Evolutionary conservation across 2,888 invertebrate species (phyloP), one percentile per base, ranked within the genome.

Genomic region (Volucella inflata): DNA sequence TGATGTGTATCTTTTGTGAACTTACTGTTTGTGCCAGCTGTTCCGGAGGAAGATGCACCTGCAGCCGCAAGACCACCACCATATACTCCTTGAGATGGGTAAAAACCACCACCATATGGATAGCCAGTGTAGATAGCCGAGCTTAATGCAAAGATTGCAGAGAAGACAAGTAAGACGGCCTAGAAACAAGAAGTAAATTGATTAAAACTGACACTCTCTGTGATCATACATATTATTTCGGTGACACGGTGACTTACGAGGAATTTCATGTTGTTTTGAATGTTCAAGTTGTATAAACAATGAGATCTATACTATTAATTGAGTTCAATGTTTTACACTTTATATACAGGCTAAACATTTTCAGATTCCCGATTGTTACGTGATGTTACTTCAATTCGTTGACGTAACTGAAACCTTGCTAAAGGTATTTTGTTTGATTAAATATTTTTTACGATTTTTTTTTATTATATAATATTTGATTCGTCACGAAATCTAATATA

Each of bases 21-120:
- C 79, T 74, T 40, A 79, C 79, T 50, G n/a, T 12, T 14, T 30
- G 46, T 8, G 12, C 55, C 51, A 8, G 6, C 36, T n/a, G 40
- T 10, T 16, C 21, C 36, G 46, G 42, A 62, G 44, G 44, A 21
- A 8, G 44, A n/a, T 11, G 11, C 36, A 42, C n/a, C 6, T 10
- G 60, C 53, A 11, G 70, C 9, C 1, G 71, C 50, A 30, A 30
- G 2, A 8, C 75, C 62, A 14, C 80, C 80, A 1, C 80, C 80
- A 36, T 36, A 57, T 0, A 74, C 8, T 10, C 10, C 21, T 12
- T 40, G n/a, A 67, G 21, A 17, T 0, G 46, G 40, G 3, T 46
- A 72, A 3, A 21, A 16, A 10, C 30, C 30, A 30, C 30, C 30
- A 38, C 48, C 0, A 8, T 64, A 17, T 71, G 72, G 50, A 38